These are phyloP conservation scores for Lepidonotus clava DNA, from an alignment of 2,888 invertebrate genomes.

Conservation along the genomic window DNA sequence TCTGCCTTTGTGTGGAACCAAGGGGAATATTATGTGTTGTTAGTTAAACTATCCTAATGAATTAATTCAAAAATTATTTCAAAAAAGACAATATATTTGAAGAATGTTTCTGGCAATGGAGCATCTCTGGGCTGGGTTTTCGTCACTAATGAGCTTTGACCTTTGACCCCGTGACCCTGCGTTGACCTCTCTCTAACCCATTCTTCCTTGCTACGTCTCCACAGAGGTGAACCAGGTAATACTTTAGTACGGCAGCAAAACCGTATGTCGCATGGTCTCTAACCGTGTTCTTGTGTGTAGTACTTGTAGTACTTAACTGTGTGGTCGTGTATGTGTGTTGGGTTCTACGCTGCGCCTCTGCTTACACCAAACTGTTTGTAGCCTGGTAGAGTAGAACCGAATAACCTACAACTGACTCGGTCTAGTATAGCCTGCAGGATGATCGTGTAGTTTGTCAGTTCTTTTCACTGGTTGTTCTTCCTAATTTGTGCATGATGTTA, in stretches of 20 bases:
- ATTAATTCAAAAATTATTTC: no score
- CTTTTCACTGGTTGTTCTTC: not conserved
- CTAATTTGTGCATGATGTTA: not conserved
- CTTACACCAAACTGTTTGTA: not conserved
- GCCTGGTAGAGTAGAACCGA: not conserved
- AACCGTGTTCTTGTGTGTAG: no score
- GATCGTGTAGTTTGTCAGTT: not conserved
- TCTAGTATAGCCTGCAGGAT: not conserved
- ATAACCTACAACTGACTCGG: no score
- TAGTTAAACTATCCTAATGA: no score
- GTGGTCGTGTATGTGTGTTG: not conserved
- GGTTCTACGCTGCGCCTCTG: not conserved
- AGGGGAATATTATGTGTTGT: no score
- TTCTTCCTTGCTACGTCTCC: slow-evolving; percentile 46
- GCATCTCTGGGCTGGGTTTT: slow-evolving; percentile 29
- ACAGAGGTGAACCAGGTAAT: slow-evolving; percentile 48
- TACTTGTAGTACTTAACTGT: not conserved
- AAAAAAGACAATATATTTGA: no score
- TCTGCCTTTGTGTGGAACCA: not conserved
- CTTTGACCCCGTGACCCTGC: slow-evolving; percentile 29
- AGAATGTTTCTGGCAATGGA: not conserved
- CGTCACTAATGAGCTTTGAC: slow-evolving; percentile 42
- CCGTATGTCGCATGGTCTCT: no score
- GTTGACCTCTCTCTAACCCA: slow-evolving; percentile 47
- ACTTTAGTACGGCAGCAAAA: slow-evolving; percentile 1